A percentile compares a stretch with the other conserved stretches of the same genome.
Evolutionary conservation across 2,113 vertebrate species (phyloP).

Genomic region (Canis aureus): DNA sequence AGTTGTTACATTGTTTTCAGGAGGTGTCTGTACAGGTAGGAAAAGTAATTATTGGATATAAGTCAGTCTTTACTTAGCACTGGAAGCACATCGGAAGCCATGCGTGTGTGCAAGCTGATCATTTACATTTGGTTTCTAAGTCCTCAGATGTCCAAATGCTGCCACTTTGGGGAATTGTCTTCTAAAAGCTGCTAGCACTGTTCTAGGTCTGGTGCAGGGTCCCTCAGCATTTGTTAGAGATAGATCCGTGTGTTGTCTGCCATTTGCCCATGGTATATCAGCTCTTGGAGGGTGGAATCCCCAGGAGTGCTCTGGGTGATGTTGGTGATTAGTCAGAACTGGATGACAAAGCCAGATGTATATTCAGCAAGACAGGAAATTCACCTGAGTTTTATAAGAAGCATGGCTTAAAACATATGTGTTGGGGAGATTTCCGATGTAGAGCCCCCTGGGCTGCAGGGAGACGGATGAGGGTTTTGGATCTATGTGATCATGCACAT

Average conservation of each 20-base stretch:
- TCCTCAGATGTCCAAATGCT: neutral
- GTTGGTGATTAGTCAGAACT: neutral
- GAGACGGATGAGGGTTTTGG: neutral
- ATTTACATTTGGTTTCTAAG: neutral
- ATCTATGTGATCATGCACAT: neutral
- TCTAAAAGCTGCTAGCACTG: neutral
- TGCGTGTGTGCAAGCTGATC: neutral
- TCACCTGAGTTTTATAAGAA: neutral
- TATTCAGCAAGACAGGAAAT: neutral
- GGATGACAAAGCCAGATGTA: neutral
- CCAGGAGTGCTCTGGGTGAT: neutral
- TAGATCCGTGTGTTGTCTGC: neutral
- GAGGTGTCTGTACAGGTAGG: neutral
- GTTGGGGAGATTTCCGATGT: neutral
- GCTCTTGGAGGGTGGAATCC: neutral
- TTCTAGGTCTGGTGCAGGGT: neutral
- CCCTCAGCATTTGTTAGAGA: neutral
- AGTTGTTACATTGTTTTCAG: neutral
- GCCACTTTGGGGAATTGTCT: neutral
- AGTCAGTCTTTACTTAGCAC: neutral
- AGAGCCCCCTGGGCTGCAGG: neutral
- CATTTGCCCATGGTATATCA: neutral
- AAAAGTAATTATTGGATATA: neutral
- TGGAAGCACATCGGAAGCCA: neutral
- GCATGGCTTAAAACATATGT: neutral